These are phyloP conservation scores for Drosophila mayaguana DNA, from an alignment of 2,888 invertebrate species.

Conservation along the genomic window DNA sequence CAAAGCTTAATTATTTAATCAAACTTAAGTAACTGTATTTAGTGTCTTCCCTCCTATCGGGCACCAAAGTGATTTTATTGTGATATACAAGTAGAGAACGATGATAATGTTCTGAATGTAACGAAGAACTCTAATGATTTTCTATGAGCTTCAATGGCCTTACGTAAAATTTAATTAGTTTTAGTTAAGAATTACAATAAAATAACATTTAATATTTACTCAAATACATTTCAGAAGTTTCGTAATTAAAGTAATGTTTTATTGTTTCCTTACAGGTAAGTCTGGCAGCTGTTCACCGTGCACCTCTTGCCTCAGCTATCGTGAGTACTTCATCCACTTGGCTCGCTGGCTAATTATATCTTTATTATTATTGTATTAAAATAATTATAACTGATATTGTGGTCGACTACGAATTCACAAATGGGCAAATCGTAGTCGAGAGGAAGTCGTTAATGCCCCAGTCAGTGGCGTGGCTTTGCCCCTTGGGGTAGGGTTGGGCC, in stretches of 20 bases:
- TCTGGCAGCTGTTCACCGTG: constrained; percentile 9
- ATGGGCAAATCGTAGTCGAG: constrained; percentile 15
- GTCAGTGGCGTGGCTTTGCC: constrained; percentile 17
- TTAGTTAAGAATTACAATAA: neutral
- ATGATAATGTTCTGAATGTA: no score
- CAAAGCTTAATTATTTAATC: neutral
- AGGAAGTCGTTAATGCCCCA: constrained; percentile 25
- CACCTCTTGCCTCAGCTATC: neutral
- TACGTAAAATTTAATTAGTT: no score
- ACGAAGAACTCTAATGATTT: no score
- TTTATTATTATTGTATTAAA: constrained; percentile 50
- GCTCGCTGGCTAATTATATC: constrained; percentile 34
- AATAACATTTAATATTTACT: neutral
- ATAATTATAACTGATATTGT: constrained; percentile 39
- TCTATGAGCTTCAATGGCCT: no score
- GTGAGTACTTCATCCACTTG: constrained; percentile 22
- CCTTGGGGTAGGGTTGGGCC: neutral
- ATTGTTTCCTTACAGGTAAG: constrained; percentile 49
- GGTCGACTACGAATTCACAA: constrained; percentile 12
- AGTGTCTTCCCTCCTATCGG: no score
- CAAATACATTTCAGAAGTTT: neutral
- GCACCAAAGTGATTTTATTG: no score
- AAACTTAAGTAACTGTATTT: neutral
- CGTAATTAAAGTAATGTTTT: neutral
- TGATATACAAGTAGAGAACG: no score